These are phyloP conservation scores for Embiotoca jacksoni DNA, from an alignment of 2,113 vertebrate genomes.

Conservation along the genomic window DNA sequence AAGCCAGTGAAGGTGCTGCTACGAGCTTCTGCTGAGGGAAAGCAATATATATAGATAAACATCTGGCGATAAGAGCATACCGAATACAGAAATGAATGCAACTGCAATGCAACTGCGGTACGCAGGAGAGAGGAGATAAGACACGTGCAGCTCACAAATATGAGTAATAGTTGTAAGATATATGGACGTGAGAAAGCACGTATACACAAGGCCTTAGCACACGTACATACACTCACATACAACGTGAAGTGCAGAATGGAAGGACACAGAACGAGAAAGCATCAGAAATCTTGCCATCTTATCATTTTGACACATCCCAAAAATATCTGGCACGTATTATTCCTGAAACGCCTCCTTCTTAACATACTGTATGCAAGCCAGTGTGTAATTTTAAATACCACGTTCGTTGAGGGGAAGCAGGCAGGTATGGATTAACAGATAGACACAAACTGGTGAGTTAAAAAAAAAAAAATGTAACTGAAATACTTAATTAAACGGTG, in stretches of 20 bases:
- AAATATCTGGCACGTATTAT: not conserved
- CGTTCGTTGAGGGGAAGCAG: slow-evolving; percentile 12
- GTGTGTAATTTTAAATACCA: slow-evolving; percentile 30
- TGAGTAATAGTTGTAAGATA: slow-evolving; percentile 26
- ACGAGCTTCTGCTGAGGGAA: slow-evolving; percentile 24
- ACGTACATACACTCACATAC: no score
- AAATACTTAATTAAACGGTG: slow-evolving; percentile 42
- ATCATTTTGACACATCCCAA: not conserved
- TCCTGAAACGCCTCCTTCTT: no score
- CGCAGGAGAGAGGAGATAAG: slow-evolving; percentile 31
- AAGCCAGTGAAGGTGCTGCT: not conserved
- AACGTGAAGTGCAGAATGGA: no score
- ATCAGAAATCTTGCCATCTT: no score
- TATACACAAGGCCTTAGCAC: not conserved
- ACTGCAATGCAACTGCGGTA: slow-evolving; percentile 1
- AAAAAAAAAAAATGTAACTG: slow-evolving; percentile 18
- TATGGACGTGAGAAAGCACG: slow-evolving; percentile 15
- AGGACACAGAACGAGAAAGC: no score
- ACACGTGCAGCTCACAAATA: slow-evolving; percentile 9
- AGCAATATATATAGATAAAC: slow-evolving; percentile 53
- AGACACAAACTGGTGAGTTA: slow-evolving; percentile 3
- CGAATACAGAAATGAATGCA: slow-evolving; percentile 32
- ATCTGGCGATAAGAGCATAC: slow-evolving; percentile 45
- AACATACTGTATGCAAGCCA: slow-evolving; percentile 1
- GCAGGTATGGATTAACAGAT: not conserved